phyloP scores from a whole-genome alignment of 2,113 vertebrate genomes.

The Glareola pratincola region DNA sequence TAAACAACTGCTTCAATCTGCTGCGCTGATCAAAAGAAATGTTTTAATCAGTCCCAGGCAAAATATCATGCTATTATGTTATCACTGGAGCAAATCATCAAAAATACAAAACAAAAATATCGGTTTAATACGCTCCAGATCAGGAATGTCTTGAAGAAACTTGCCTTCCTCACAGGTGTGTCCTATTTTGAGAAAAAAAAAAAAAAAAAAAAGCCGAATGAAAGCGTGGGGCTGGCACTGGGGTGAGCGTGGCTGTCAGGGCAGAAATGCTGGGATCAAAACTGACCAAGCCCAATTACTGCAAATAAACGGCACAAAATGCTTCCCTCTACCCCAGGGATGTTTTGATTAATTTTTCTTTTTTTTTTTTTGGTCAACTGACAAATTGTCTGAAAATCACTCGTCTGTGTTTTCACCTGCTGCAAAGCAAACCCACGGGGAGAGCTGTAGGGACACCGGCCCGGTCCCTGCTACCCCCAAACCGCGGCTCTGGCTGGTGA shows the following conservation, averaged over 20 bases:
- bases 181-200: conserved; percentile 54
- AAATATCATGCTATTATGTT: conserved; percentile 57
- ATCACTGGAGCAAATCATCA: conserved; percentile 61
- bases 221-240: conserved; percentile 8
- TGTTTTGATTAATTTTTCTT: not conserved
- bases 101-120: conserved; percentile 67
- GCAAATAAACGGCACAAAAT: not conserved
- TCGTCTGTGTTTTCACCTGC: not conserved
- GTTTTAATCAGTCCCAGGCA: conserved; percentile 68
- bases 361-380: not conserved
- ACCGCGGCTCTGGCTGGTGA: not conserved
- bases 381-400: not conserved
- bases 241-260: not conserved
- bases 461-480: rapidly evolving
- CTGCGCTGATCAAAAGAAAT: conserved; percentile 59
- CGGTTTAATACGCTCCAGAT: conserved; percentile 41
- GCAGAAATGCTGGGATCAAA: not conserved
- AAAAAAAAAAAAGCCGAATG: not conserved
- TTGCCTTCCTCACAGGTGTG: conserved; percentile 45
- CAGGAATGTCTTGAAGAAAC: conserved; percentile 52
- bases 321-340: not conserved
- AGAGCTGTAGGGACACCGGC: rapidly evolving
- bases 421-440: not conserved
- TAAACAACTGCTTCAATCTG: conserved; percentile 61
- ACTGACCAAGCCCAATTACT: not conserved